Base-by-base conservation (phyloP, 2,113 vertebrate genomes). In the Edolisoma coerulescens region DNA sequence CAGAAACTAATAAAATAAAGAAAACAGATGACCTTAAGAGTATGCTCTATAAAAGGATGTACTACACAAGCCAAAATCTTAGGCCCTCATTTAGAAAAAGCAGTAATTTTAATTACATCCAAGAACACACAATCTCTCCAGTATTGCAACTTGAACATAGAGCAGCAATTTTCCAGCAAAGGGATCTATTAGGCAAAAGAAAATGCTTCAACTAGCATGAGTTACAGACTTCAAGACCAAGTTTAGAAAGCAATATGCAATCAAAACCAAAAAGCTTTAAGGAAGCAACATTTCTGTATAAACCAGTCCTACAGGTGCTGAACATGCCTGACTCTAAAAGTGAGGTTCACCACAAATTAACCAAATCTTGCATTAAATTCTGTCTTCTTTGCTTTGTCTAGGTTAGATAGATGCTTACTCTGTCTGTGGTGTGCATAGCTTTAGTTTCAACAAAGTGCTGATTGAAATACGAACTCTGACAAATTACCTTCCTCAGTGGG, bases 331-430 rank as follows among this genome's bases (percentile, higher is more conserved):
- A 53, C 23, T 75, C 65, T 3, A 1, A 42, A 84, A 56, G 33
- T 28, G 32, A 91, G 20, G 13, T 45, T 79, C 41, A 65, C 26
- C 28, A 47, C 56, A 80, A 93, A 71, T 39, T 27, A 91, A 47
- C 17, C 0, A 0, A 74, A 39, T 54, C 16, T 63, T 44, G 45
- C 0, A 1, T 26, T 73, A 39, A n/a, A 19, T 60, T 75, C 37
- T 89, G 32, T 56, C 33, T 11, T 69, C 41, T 54, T 75, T 39
- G 44, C 49, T 75, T 70, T 76, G 16, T 41, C 56, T 83, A 47
- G 10, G 37, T 73, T 64, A 90, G 61, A 59, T 0, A 60, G 74
- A 68, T 35, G 26, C 15, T 50, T 10, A 6, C 30, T 54, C 19
- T 45, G 11, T 50, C 35, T 74, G n/a, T 42, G 13, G 39, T 22